Base-by-base conservation (phyloP, 2,888 invertebrate species). In the Microctonus brassicae region DNA sequence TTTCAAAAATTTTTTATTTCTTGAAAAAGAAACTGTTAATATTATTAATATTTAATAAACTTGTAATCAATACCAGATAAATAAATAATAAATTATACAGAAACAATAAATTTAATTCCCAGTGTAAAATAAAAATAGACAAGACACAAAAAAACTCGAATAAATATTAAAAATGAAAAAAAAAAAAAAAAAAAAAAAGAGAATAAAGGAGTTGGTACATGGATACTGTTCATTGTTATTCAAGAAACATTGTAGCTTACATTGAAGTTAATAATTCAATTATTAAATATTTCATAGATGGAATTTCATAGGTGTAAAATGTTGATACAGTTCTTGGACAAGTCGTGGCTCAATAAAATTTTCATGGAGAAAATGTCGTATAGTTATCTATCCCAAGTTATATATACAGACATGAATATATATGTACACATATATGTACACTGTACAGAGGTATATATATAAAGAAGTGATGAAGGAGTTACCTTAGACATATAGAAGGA, bases 231-330 rank as follows among this genome's bases (percentile, higher is more conserved):
- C 55, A 36, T 66, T 39, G 26, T 55, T 66, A 66, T 66, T 36
- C 53, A 57, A 34, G 9, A 22, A 24, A 39, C 36, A 24, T 57
- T 66, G 6, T 11, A 36, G 17, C 26, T 39, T 24, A 55, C 34
- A 10, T 36, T 2, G 4, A 13, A 39, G 39, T 66, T 55, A 66
- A 66, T 66, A 57, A 66, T 66, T 66, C 55, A 66, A 34, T 39
- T 33, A 42, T 66, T 66, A 39, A 66, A 66, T 57, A 33, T 66
- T 66, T 57, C 17, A 66, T n/a, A 2, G 33, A 33, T 33, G 3
- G 5, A 33, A 34, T n/a, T 11, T 17, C n/a, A 33, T 33, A 33
- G n/a, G 34, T 29, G n/a, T 58, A n/a, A 26, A 10, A 1, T 17
- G 17, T 6, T 47, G 39, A 7, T 42, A 7, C 33, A 52, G 34